Base-by-base conservation (phyloP, 2,113 vertebrate genomes). In the Probosciger aterrimus region DNA sequence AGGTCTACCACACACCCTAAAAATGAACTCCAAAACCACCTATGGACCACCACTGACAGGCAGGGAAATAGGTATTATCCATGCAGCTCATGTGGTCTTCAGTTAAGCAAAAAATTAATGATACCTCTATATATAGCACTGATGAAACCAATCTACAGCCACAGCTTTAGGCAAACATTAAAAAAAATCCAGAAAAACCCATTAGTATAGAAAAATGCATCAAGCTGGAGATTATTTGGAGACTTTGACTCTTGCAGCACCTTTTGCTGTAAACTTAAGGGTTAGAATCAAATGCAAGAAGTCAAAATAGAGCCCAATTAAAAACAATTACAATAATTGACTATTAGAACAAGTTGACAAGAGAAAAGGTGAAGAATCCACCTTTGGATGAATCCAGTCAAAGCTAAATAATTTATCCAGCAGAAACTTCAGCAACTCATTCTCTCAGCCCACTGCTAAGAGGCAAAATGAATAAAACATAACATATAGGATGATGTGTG, bases 131-230 rank as follows among this genome's bases (percentile, higher is more conserved):
- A 37, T 14, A 44, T 0, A 62, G 30, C 28, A 41, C 22, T 33
- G 27, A 83, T 18, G n/a, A 67, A 91, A 81, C 6, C 20, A 44
- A 39, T 11, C 33, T 24, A 30, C 0, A 0, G 15, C 4, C 28
- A 71, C 11, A 55, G 35, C 11, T 65, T 46, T 30, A 78, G 10
- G 22, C 25, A 82, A 78, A 59, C 10, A 53, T 4, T 41, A 41
- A 41, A 13, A 20, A 59, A 41, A 47, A 0, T 2, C 20, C 20
- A 14, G 14, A 65, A 75, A 67, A 76, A n/a, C 0, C 20, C 4
- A 24, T 17, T 2, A 69, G 10, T 3, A 52, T 0, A 62, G 24
- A 55, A 69, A 78, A 90, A 85, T 11, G 2, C 1, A 3, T n/a
- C 27, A 11, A 57, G 13, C 28, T 76, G 31, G 33, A 90, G 28